These are phyloP conservation scores for Glaucomys volans DNA, from an alignment of 2,113 vertebrate genomes.

Conservation along the genomic window DNA sequence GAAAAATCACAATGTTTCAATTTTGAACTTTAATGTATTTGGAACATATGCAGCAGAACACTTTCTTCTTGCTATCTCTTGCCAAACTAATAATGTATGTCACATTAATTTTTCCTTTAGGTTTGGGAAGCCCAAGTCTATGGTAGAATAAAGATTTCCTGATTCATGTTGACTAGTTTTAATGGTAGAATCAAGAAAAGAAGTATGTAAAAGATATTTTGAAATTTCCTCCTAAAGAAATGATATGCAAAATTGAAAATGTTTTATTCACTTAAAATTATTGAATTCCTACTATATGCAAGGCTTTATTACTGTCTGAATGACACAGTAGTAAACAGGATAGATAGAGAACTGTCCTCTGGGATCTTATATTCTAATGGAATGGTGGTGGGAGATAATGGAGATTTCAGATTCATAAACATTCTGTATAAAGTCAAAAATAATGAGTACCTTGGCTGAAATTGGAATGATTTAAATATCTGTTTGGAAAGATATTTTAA, in stretches of 20 bases:
- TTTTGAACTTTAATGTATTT: conserved; percentile 78
- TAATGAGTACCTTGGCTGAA: background rate
- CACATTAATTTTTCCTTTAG: conserved; percentile 54
- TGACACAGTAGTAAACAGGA: background rate
- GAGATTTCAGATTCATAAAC: background rate
- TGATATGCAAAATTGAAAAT: conserved; percentile 57
- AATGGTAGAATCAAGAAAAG: conserved; percentile 9
- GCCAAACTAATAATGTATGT: conserved; percentile 57
- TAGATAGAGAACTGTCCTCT: background rate
- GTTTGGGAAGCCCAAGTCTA: conserved; percentile 55
- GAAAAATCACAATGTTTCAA: conserved; percentile 76
- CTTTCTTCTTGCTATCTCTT: conserved; percentile 71
- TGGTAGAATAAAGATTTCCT: conserved; percentile 42
- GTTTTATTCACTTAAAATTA: conserved; percentile 38
- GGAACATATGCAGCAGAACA: conserved; percentile 77
- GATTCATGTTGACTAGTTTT: conserved; percentile 22
- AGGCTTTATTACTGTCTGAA: background rate
- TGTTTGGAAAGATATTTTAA: background rate
- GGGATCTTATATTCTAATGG: background rate
- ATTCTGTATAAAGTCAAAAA: background rate
- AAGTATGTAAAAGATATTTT: conserved; percentile 45
- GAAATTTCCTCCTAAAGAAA: conserved; percentile 51
- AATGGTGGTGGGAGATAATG: background rate
- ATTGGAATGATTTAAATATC: background rate
- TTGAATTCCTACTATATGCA: background rate